Evolutionary conservation across 1,140 invertebrate species (phyloP).

Genomic region (Drosophila auraria): DNA sequence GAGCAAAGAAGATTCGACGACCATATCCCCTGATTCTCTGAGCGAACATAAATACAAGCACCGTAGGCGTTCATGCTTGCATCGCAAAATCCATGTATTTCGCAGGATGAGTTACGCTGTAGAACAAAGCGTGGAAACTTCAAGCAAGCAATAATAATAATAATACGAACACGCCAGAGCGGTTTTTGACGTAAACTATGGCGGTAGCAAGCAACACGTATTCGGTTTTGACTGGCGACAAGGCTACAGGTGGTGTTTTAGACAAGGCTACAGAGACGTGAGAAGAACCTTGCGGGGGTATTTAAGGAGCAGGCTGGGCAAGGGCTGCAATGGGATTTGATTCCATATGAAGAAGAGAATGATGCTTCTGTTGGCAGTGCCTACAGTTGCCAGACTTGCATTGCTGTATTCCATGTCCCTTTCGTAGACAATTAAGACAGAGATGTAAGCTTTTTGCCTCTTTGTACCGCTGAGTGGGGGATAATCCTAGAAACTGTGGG

Average conservation of each 20-base stretch:
- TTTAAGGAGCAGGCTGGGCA: neutral
- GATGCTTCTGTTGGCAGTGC: neutral
- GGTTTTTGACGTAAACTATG: neutral
- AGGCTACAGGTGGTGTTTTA: neutral
- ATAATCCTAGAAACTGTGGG: too few species aligned
- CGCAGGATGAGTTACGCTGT: neutral
- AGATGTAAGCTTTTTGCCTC: too few species aligned
- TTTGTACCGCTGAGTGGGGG: too few species aligned
- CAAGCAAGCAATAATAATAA: neutral
- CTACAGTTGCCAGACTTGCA: neutral
- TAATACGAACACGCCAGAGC: too few species aligned
- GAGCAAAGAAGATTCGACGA: neutral
- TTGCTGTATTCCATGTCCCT: too few species aligned
- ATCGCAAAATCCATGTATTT: constrained; percentile 13
- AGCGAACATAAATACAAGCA: neutral
- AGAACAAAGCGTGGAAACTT: constrained; percentile 5
- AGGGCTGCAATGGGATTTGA: neutral
- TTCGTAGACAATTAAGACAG: too few species aligned
- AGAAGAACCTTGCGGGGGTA: neutral
- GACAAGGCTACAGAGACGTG: neutral
- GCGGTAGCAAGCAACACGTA: neutral
- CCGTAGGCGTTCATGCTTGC: neutral
- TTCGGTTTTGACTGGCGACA: neutral
- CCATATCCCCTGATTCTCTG: neutral
- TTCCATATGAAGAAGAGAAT: neutral